phyloP scores from a whole-genome alignment of 2,113 vertebrate species.

The Procavia capensis region DNA sequence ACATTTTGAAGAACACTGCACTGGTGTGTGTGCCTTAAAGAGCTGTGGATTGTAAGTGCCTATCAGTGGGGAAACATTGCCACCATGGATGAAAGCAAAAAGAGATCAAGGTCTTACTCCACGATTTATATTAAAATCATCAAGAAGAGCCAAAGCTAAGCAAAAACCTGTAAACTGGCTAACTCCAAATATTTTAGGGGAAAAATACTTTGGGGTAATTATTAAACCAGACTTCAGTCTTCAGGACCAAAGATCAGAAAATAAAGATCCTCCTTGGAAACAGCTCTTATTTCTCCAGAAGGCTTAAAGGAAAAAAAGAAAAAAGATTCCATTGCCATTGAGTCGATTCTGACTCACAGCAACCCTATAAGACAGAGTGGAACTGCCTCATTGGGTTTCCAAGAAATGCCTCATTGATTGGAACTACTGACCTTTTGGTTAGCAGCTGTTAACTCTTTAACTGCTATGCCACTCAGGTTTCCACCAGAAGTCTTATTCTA shows the following conservation, averaged over 20 bases:
- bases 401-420: too few relatives aligned
- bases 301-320: neutral
- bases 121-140: neutral
- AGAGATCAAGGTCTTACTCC: neutral
- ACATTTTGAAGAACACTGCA: slow-evolving; percentile 46
- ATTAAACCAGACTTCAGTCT: slow-evolving; percentile 32
- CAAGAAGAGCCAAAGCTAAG: slow-evolving; percentile 3
- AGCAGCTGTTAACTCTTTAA: too few relatives aligned
- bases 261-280: slow-evolving; percentile 33
- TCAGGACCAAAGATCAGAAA: slow-evolving; percentile 34
- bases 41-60: neutral
- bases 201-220: neutral
- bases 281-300: neutral
- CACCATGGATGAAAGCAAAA: neutral
- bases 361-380: too few relatives aligned
- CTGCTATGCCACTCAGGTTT: too few relatives aligned
- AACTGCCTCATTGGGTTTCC: too few relatives aligned
- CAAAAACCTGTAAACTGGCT: neutral
- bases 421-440: too few relatives aligned
- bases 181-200: neutral
- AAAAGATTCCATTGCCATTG: too few relatives aligned
- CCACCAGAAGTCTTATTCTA: slow-evolving; percentile 1
- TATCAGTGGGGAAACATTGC: slow-evolving; percentile 19
- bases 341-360: too few relatives aligned
- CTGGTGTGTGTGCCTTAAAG: slow-evolving; percentile 1